These are phyloP conservation scores for Carcina quercana DNA, from an alignment of 2,888 invertebrate genomes.

Conservation along the genomic window DNA sequence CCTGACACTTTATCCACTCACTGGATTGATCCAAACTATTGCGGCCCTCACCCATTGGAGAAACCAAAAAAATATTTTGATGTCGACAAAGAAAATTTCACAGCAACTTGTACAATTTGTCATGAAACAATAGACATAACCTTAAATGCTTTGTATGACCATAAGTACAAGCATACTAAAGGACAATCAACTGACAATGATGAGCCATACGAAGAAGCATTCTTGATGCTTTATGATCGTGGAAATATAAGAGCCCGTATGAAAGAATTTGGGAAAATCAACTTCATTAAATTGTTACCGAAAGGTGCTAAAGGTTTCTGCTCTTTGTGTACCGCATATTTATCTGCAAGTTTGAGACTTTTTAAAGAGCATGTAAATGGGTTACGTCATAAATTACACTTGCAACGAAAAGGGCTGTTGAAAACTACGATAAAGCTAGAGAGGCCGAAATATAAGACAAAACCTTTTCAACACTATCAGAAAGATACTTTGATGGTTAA, in stretches of 20 bases:
- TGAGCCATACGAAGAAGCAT: slow-evolving; percentile 1
- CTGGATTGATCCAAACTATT: slow-evolving; percentile 9
- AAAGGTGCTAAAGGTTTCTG: slow-evolving; percentile 43
- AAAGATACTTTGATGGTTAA: neutral
- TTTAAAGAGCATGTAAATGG: slow-evolving; percentile 38
- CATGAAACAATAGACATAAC: slow-evolving; percentile 19
- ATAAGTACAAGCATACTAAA: slow-evolving; percentile 21
- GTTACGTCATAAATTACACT: slow-evolving; percentile 29
- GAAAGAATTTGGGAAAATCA: slow-evolving; percentile 31
- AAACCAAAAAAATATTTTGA: slow-evolving; percentile 18
- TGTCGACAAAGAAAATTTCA: slow-evolving; percentile 23
- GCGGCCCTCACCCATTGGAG: neutral
- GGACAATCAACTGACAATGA: slow-evolving; percentile 7
- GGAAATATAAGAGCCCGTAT: slow-evolving; percentile 36
- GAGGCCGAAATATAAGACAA: slow-evolving; percentile 14
- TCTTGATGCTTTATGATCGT: slow-evolving; percentile 19
- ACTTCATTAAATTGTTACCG: slow-evolving; percentile 38
- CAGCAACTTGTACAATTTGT: slow-evolving; percentile 34
- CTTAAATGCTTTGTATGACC: slow-evolving; percentile 19
- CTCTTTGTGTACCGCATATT: slow-evolving; percentile 30
- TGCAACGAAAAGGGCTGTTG: slow-evolving; percentile 29
- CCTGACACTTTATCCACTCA: slow-evolving; percentile 19
- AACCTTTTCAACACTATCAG: slow-evolving; percentile 16
- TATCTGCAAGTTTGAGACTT: slow-evolving; percentile 29
- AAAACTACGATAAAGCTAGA: slow-evolving; percentile 19